phyloP scores from a whole-genome alignment of 2,797 vertebrate species.

The Poecilia wingei region DNA sequence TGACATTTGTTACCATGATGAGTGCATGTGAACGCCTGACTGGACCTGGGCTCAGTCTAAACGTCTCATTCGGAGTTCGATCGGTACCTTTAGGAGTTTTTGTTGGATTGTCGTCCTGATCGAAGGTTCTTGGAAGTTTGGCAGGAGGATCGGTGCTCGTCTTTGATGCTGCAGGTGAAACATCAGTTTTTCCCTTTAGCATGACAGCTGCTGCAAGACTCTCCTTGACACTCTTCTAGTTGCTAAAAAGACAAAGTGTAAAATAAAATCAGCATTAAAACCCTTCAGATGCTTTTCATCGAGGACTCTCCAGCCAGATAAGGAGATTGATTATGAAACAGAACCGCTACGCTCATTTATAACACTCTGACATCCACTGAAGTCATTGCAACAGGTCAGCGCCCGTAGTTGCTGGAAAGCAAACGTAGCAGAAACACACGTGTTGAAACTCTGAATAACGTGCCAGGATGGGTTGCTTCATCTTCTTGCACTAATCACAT shows the following conservation, averaged over 20 bases:
- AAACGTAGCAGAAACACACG: conserved; percentile 6
- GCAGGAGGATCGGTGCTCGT: neutral
- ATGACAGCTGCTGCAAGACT: conserved; percentile 18
- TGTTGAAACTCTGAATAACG: conserved; percentile 53
- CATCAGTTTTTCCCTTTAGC: conserved; percentile 25
- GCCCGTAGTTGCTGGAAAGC: conserved; percentile 9
- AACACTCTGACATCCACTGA: conserved; percentile 27
- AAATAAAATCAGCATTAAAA: conserved; percentile 20
- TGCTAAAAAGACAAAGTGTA: conserved; percentile 39
- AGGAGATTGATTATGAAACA: conserved; percentile 24
- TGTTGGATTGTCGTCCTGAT: conserved; percentile 3
- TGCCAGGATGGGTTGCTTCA: conserved; percentile 49
- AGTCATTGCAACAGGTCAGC: conserved; percentile 56
- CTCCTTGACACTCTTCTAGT: conserved; percentile 60
- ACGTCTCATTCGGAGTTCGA: neutral
- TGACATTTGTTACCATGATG: neutral
- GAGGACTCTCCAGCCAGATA: conserved; percentile 16
- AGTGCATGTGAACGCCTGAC: neutral
- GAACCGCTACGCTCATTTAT: conserved; percentile 49
- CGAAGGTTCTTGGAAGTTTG: conserved; percentile 7
- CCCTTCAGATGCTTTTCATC: neutral
- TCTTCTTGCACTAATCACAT: conserved; percentile 5
- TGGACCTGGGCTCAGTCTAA: neutral
- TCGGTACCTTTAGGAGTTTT: conserved; percentile 40
- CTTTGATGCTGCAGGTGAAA: neutral